Percentiles rank a stretch among this genome's conserved stretches.
These are phyloP conservation scores for Cercocebus atys DNA, from an alignment of 2,113 vertebrate species.

Conservation along the genomic window DNA sequence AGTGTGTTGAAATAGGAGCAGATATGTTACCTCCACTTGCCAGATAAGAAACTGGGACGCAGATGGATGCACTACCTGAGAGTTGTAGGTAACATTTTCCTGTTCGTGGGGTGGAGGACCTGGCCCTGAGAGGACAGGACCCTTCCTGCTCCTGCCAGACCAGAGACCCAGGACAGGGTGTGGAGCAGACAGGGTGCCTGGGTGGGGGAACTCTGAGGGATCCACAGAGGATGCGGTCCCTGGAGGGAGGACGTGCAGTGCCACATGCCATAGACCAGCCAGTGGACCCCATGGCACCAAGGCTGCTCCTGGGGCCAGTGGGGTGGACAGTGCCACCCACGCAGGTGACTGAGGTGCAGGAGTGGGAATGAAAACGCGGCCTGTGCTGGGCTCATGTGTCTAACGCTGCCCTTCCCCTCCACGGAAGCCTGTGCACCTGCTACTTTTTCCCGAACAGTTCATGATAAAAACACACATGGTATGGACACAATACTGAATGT, in stretches of 20 bases:
- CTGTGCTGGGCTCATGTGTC: fast-evolving
- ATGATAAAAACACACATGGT: background rate
- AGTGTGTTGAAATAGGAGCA: background rate
- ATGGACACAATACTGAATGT: background rate
- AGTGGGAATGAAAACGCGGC: background rate
- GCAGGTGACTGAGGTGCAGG: background rate
- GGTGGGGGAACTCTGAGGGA: background rate
- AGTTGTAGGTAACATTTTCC: fast-evolving
- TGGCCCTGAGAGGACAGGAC: background rate
- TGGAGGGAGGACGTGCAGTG: background rate
- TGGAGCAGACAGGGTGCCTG: background rate
- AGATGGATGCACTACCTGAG: background rate
- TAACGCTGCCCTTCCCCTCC: background rate
- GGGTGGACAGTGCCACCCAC: background rate
- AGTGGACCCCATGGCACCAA: fast-evolving
- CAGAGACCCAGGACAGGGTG: background rate
- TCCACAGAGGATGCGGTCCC: no score
- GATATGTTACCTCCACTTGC: background rate
- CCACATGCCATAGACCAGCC: background rate
- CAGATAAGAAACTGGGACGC: background rate
- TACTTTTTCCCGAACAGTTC: background rate
- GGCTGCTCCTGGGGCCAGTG: background rate
- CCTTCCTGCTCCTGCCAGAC: background rate
- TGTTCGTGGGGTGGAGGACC: no score
- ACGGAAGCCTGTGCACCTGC: background rate